A percentile compares a stretch with the other conserved stretches of the same genome.
Evolutionary conservation across 2,888 invertebrate species (phyloP).

Genomic region (Yponomeuta evonymella): DNA sequence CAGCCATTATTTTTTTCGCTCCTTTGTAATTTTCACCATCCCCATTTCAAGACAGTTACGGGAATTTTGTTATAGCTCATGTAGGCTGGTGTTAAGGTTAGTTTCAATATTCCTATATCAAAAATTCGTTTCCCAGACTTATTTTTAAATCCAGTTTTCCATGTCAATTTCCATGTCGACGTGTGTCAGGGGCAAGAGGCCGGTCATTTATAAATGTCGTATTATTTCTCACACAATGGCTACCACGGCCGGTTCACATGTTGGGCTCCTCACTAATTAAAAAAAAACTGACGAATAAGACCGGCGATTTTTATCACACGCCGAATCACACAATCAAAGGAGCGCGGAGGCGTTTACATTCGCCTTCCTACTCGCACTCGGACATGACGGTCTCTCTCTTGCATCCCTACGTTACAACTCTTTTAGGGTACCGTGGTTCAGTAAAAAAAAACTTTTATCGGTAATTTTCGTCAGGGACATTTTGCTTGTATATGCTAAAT

Average conservation of each 20-base stretch:
- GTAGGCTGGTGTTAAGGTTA: too few species aligned
- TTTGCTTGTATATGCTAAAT: too few species aligned
- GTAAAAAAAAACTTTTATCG: too few species aligned
- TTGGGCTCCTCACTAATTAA: conserved; percentile 71
- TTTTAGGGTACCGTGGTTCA: conserved; percentile 30
- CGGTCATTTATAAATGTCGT: conserved; percentile 61
- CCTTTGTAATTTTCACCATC: too few species aligned
- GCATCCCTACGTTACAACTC: conserved; percentile 43
- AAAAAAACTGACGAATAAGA: conserved; percentile 73
- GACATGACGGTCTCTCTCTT: conserved; percentile 40
- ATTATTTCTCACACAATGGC: conserved; percentile 68
- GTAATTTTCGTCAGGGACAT: too few species aligned
- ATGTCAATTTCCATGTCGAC: conserved; percentile 48
- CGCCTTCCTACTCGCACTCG: conserved; percentile 43
- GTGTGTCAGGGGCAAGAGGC: conserved; percentile 31
- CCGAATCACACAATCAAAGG: conserved; percentile 68
- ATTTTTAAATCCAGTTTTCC: conserved; percentile 36
- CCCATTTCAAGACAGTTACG: too few species aligned
- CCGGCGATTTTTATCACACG: conserved; percentile 72
- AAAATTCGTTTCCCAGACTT: conserved; percentile 29
- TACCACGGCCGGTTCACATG: conserved; percentile 63
- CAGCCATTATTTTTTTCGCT: too few species aligned
- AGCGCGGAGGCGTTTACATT: conserved; percentile 65
- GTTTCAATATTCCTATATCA: too few species aligned
- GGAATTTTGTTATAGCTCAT: too few species aligned